These are phyloP conservation scores for Neocloeon triangulifer DNA, from an alignment of 1,140 invertebrate genomes.

Conservation along the genomic window DNA sequence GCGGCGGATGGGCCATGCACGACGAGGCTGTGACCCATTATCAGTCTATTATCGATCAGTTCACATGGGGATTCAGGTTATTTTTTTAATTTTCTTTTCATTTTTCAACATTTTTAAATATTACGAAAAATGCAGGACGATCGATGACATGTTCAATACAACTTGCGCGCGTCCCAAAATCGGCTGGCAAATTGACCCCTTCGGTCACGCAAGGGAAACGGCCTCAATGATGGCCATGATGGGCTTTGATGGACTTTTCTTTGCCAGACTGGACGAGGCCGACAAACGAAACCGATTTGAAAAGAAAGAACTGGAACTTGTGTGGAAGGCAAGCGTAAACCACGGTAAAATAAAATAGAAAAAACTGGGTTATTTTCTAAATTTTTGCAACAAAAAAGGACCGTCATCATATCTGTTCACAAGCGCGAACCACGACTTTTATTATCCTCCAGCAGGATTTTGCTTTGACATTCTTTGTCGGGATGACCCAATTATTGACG, in stretches of 20 bases:
- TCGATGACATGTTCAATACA: conserved; percentile 39
- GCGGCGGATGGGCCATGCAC: conserved; percentile 30
- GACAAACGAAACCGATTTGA: conserved; percentile 37
- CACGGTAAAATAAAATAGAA: conserved; percentile 25
- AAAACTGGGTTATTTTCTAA: no score
- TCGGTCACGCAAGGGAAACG: conserved; percentile 47
- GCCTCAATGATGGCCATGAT: conserved; percentile 43
- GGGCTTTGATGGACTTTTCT: conserved; percentile 48
- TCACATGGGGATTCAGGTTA: conserved; percentile 13
- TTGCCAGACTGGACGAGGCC: conserved; percentile 52
- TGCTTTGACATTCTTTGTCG: conserved; percentile 50
- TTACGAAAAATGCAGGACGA: conserved; percentile 15
- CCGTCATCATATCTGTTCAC: conserved; percentile 34
- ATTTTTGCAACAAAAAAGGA: no score
- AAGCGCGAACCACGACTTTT: conserved; percentile 37
- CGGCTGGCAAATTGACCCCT: conserved; percentile 55
- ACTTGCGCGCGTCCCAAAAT: conserved; percentile 36
- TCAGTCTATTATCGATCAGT: conserved; percentile 40
- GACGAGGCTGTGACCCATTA: conserved; percentile 42
- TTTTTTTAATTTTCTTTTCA: conserved; percentile 1
- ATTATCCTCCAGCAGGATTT: conserved; percentile 35
- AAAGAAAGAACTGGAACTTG: conserved; percentile 45
- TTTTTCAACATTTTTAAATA: not conserved
- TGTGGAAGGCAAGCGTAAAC: conserved; percentile 46
- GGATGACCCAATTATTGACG: conserved; percentile 35